Evolutionary conservation across 2,888 invertebrate genomes (phyloP).

Genomic region (Ypsolopha sequella): DNA sequence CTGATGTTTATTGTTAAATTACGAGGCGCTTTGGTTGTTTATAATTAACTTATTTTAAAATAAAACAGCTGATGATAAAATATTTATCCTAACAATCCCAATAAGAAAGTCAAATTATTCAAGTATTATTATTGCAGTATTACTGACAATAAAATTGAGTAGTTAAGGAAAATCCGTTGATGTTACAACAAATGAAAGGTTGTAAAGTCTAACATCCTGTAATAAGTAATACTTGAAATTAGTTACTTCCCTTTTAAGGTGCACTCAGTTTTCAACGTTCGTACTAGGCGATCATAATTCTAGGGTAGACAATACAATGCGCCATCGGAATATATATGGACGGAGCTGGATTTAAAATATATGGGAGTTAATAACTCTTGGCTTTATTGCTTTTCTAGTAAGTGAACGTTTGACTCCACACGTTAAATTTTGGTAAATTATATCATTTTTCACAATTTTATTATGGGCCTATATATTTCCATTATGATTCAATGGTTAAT

Average conservation of each 20-base stretch:
- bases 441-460: too few species aligned
- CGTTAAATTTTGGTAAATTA: too few species aligned
- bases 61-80: neutral
- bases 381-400: too few species aligned
- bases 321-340: too few species aligned
- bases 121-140: neutral
- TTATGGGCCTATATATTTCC: too few species aligned
- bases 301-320: constrained; percentile 1
- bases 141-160: neutral
- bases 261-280: constrained; percentile 6
- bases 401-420: too few species aligned
- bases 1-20: constrained; percentile 1
- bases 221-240: constrained; percentile 4
- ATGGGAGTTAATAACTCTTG: too few species aligned
- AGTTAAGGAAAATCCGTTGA: neutral
- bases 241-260: constrained; percentile 5
- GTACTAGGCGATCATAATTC: constrained; percentile 8
- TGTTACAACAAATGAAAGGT: neutral
- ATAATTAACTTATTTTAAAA: neutral
- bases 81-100: neutral
- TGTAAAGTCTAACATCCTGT: neutral
- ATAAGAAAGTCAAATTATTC: neutral
- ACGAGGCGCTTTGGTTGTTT: neutral
- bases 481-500: too few species aligned
- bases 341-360: too few species aligned